Base-by-base conservation (phyloP, 2,113 vertebrate species). In the Bos javanicus region DNA sequence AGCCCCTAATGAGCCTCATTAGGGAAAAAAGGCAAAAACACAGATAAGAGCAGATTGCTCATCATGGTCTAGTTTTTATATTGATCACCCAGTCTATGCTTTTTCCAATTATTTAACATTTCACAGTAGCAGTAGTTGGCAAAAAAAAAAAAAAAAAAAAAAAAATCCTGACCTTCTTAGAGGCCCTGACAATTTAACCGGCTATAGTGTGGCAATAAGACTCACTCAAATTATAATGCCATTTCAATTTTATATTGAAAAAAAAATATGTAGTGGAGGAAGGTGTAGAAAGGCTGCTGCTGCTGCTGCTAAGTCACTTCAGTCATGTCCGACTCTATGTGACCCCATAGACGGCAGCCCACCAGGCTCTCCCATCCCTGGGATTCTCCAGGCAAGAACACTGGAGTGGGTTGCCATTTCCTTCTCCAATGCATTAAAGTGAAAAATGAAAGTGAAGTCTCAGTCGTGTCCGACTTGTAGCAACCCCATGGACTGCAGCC, bases 71-170 rank as follows among this genome's bases (percentile, higher is more conserved):
- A 11, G 13, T 52, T 96, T 96, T 95, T 78, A 95, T 90, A 84
- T 26, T 93, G 74, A 97, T 76, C 52, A 90, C 17, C 33, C 86
- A 43, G 57, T 74, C 12, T 84, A 43, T n/a, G 3, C 10, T 94
- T 97, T 95, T 92, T 81, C 76, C 43, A 93, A 84, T 46, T 56
- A 90, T 83, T 94, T 92, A 86, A 89, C 28, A 87, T 92, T 94
- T 94, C 76, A 39, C 50, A 90, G 43, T 87, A 97, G 36, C 43
- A 59, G 57, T 71, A 26, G 21, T 82, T 92, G 62, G 52, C 76
- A 90, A 67, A 89, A 62, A 94, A 96, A 94, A 94, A 43, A 62
- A 94, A 96, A 94, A 94, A 43, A 43, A 43, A 90, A 67, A 89
- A 62, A 94, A 96, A 94, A 94, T 30, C 17, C 25, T 82, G 21